Percentiles rank a stretch among this genome's conserved stretches.
These are phyloP conservation scores for Phenacoccus solenopsis DNA, from an alignment of 1,140 invertebrate species.

Conservation along the genomic window DNA sequence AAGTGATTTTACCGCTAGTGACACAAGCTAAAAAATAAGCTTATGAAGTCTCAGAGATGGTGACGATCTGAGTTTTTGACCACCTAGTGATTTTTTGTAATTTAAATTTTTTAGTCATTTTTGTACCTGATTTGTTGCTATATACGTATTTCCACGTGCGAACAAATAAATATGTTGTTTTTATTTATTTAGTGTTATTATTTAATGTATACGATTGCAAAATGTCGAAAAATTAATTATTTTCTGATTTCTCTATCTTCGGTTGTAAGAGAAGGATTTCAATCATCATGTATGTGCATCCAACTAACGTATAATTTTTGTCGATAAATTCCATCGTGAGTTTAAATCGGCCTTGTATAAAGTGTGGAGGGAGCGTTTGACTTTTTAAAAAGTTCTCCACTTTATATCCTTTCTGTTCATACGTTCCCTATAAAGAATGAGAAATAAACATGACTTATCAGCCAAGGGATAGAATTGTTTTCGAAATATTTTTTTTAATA, in stretches of 20 bases:
- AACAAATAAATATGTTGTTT: no score
- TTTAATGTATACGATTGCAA: no score
- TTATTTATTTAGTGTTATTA: no score
- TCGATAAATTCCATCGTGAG: neutral
- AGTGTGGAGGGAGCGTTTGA: neutral
- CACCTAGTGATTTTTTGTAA: no score
- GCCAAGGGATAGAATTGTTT: neutral
- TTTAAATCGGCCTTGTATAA: neutral
- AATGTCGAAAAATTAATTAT: no score
- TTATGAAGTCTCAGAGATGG: no score
- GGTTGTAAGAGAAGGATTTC: neutral
- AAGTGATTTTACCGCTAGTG: no score
- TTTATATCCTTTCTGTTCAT: neutral
- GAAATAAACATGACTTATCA: neutral
- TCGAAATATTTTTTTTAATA: neutral
- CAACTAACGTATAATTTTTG: neutral
- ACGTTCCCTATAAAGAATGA: neutral
- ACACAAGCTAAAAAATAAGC: no score
- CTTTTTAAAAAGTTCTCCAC: neutral
- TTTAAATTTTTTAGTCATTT: no score
- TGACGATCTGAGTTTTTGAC: no score
- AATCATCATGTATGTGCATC: neutral
- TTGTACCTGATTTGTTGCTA: no score
- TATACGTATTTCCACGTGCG: no score
- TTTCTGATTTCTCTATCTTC: neutral